phyloP scores from a whole-genome alignment of 2,113 vertebrate species.

The Cervus canadensis region DNA sequence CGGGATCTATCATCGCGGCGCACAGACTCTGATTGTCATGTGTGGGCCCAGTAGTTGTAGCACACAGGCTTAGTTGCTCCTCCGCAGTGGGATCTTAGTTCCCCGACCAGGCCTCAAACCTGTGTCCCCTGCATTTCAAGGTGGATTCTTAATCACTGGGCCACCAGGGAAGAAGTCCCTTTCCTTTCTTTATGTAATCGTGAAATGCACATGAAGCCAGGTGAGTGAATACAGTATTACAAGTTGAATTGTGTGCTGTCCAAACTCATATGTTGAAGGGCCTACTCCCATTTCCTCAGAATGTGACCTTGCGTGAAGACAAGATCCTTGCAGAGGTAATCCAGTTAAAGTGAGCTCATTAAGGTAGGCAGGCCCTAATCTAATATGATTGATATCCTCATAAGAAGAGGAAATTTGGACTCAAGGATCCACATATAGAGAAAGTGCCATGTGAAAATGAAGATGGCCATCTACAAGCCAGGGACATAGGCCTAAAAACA shows the following conservation, averaged over 20 bases:
- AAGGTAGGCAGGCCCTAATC: too few species aligned
- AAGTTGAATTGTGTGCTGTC: not conserved
- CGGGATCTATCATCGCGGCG: fast-evolving
- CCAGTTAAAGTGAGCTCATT: not conserved
- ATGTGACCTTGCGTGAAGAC: not conserved
- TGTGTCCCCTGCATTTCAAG: not conserved
- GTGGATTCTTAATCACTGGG: not conserved
- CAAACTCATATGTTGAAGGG: not conserved
- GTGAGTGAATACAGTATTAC: not conserved
- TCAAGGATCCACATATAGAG: not conserved
- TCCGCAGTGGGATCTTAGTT: not conserved
- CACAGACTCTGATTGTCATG: not conserved
- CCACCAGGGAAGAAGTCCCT: not conserved
- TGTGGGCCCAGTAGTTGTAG: fast-evolving
- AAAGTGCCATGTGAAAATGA: not conserved
- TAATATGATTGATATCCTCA: not conserved
- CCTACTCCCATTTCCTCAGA: not conserved
- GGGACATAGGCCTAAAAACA: not conserved
- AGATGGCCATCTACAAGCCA: not conserved
- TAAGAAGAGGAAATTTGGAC: not conserved
- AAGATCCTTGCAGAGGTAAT: not conserved
- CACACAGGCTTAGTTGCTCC: not conserved
- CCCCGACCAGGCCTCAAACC: not conserved
- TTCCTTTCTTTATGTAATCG: not conserved
- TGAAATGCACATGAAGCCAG: not conserved